These are phyloP conservation scores for Conistra vaccinii DNA, from an alignment of 2,888 invertebrate genomes.

Conservation along the genomic window DNA sequence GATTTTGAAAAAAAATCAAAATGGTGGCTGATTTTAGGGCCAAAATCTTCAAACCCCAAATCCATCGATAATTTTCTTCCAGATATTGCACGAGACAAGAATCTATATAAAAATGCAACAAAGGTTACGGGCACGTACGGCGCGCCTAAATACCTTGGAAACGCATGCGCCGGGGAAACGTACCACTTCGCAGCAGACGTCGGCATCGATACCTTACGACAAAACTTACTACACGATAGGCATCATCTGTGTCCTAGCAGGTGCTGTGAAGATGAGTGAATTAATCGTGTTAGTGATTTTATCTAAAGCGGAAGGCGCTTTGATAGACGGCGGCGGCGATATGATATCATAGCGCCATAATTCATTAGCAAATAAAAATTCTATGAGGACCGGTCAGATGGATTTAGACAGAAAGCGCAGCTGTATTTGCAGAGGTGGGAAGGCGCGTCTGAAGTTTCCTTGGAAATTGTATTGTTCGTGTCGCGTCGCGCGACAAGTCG, in stretches of 20 bases:
- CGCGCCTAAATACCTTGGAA: accelerated
- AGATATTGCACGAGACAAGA: conserved; percentile 64
- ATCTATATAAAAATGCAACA: conserved; percentile 6
- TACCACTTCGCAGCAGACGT: background rate
- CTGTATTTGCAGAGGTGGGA: background rate
- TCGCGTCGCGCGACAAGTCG: no score
- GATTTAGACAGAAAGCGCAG: background rate
- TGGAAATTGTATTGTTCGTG: no score
- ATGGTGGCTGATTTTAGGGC: no score
- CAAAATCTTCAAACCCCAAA: no score
- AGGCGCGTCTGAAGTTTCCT: no score
- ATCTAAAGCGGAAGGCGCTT: no score
- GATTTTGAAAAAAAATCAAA: no score
- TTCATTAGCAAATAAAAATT: background rate
- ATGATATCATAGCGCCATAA: no score
- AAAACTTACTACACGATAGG: conserved; percentile 24
- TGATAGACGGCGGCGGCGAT: no score
- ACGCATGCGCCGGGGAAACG: background rate
- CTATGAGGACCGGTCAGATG: background rate
- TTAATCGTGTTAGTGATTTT: conserved; percentile 10
- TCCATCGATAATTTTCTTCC: conserved; percentile 30
- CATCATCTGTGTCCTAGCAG: conserved; percentile 13
- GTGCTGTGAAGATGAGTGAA: conserved; percentile 15
- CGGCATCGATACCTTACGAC: background rate
- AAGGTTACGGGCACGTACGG: background rate